Evolutionary conservation across 2,113 vertebrate genomes (phyloP), one percentile per base, ranked within the genome.

Genomic region (Hucho hucho): DNA sequence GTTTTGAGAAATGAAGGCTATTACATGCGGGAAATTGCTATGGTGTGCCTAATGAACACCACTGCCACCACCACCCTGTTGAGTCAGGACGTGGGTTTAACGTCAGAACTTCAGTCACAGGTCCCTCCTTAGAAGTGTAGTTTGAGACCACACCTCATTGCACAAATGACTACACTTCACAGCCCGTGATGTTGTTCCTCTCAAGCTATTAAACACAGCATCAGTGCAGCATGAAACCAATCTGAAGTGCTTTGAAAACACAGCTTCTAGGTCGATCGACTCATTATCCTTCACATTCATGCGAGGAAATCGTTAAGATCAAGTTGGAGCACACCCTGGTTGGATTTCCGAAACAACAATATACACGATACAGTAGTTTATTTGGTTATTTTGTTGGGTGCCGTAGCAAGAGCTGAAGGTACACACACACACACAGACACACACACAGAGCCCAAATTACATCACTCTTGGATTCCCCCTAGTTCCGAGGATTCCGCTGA

Each of bases 161-260:
- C 84, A 14, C 20, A 26, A 49, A 53, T 64, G 14, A 4, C 14
- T 43, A n/a, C 1, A 79, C 77, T 75, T 68, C 28, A 25, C 59
- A 37, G 69, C 56, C 58, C 37, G 12, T 78, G 83, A 73, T 77
- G 78, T 28, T 28, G 28, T 76, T 82, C 74, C 76, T 83, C 82
- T 82, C 87, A 81, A 78, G 89, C 73, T 79, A 90, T 91, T 90
- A 88, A 86, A 89, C 81, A 86, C 87, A 83, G 89, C 87, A 91
- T 89, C 86, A 83, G 83, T 64, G 79, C 83, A 77, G 86, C 87
- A 74, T 88, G 86, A 79, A 84, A 73, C 75, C 11, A 66, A 25
- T 49, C 80, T 24, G 66, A 1, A 26, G 46, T 0, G 46, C 85
- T 88, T 85, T 85, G 85, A 89, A 82, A 72, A 0, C 0, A 1